Base-by-base conservation (phyloP, 2,797 vertebrate species). In the Sebastes umbrosus region DNA sequence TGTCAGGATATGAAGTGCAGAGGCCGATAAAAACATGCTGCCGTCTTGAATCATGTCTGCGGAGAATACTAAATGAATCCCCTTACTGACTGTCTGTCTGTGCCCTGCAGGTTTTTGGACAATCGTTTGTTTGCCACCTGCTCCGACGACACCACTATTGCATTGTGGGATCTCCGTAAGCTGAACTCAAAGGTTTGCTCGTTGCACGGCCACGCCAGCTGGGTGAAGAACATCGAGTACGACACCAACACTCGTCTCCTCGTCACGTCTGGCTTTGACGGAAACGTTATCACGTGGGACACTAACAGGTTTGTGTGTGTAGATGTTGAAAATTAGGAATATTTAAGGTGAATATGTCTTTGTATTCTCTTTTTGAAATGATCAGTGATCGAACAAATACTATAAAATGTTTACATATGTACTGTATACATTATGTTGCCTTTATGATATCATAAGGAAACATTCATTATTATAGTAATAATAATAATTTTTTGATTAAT, bases 211-310 rank as follows among this genome's bases (percentile, higher is more conserved):
- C 99, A 99, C 82, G 98, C 98, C 88, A 99, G 99, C 96, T 99
- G 99, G 99, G 99, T 99, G 88, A 99, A 99, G 96, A 99, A 99
- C 93, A 99, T 99, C 0, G 98, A 99, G 93, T 99, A 99, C 1
- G 98, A 99, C 87, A 99, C 98, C 80, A 98, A 98, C 93, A 99
- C 98, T 0, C 96, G 98, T 55, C 95, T 99, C 16, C 95, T 99
- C 18, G 98, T 99, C 86, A 99, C 98, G 0, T 99, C 98, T 5
- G 98, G 98, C 82, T 99, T 99, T 32, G 98, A 99, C 80, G 98
- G 98, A 71, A 99, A 99, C 70, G 98, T 99, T 84, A 99, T 99
- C 93, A 99, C 98, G 43, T 99, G 98, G 98, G 98, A 99, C 94
- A 99, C 98, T 16, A 99, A 99, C 95, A 98, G 98, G 98, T 99